Evolutionary conservation across 2,113 vertebrate genomes (phyloP), one percentile per base, ranked within the genome.

Genomic region (Taurulus bubalis): DNA sequence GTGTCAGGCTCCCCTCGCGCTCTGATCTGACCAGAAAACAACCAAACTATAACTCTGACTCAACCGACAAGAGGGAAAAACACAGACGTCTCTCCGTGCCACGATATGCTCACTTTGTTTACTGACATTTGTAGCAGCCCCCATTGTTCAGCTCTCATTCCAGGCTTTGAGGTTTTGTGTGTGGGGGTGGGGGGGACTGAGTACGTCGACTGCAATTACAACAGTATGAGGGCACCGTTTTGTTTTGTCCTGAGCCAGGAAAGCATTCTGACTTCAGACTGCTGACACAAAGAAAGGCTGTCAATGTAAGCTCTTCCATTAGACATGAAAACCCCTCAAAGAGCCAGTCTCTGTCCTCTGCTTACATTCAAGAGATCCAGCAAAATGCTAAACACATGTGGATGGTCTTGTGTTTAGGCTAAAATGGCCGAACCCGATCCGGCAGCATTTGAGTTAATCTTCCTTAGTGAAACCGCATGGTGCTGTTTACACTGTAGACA

Each of bases 341-440:
- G 91, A 84, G 77, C 81, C 87, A 40, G 89, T 80, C 85, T 84
- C 81, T 86, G 84, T 91, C 83, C 75, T 85, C 84, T 90, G 88
- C 91, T 93, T 92, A 92, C 86, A 87, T 90, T 85, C 81, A 55
- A 75, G 63, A 42, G 75, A 90, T 87, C 86, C 59, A 71, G 87
- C 18, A 22, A 92, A 93, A 93, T 90, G 88, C 90, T 86, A 72
- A 93, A 92, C 90, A 94, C 91, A 89, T 90, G 91, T 91, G 91
- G 65, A 77, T 3, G 51, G 67, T 68, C 73, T 60, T 38, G 75
- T 87, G 84, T 92, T 93, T 93, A 86, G 90, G 80, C 92, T 89
- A 87, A 92, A 90, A 90, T 83, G 90, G 89, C 77, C 68, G 80
- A 93, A 85, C 83, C 88, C 79, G 73, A 93, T 87, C 88, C 84